phyloP scores from a whole-genome alignment of 2,888 invertebrate species.

The Tinea semifulvella region DNA sequence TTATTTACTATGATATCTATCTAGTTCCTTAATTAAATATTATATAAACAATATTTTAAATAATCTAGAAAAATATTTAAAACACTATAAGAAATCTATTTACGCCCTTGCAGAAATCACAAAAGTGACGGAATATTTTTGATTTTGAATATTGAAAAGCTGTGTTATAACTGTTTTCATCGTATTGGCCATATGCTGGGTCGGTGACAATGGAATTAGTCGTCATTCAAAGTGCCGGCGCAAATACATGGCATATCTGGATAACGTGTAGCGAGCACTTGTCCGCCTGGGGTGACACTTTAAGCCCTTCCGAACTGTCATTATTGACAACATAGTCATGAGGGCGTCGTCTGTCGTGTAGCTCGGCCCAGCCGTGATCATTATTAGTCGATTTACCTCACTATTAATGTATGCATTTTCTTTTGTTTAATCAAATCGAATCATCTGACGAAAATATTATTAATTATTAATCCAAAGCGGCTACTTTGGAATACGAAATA shows the following conservation, averaged over 20 bases:
- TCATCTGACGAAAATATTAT: too few species aligned
- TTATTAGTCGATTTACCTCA: slow-evolving; percentile 48
- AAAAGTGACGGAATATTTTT: too few species aligned
- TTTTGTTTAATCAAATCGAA: too few species aligned
- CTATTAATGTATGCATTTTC: too few species aligned
- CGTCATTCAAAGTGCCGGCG: slow-evolving; percentile 57
- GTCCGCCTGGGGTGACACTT: slow-evolving; percentile 55
- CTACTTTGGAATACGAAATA: too few species aligned
- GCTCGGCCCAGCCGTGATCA: slow-evolving; percentile 39
- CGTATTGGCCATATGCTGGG: slow-evolving; percentile 54
- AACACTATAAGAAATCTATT: too few species aligned
- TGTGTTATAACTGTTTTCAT: slow-evolving; percentile 37
- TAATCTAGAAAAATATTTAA: too few species aligned
- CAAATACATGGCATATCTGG: slow-evolving; percentile 48
- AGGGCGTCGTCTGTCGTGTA: slow-evolving; percentile 31
- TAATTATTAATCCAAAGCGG: too few species aligned
- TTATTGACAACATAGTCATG: slow-evolving; percentile 51
- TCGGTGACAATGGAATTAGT: slow-evolving; percentile 63
- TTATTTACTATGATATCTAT: too few species aligned
- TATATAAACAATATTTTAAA: too few species aligned
- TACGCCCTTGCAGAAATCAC: too few species aligned
- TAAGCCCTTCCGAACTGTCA: slow-evolving; percentile 60
- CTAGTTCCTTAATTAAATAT: too few species aligned
- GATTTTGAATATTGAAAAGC: slow-evolving; percentile 22
- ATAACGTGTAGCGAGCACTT: slow-evolving; percentile 57